Evolutionary conservation across 2,888 invertebrate genomes (phyloP).

Genomic region (Callosobruchus maculatus): DNA sequence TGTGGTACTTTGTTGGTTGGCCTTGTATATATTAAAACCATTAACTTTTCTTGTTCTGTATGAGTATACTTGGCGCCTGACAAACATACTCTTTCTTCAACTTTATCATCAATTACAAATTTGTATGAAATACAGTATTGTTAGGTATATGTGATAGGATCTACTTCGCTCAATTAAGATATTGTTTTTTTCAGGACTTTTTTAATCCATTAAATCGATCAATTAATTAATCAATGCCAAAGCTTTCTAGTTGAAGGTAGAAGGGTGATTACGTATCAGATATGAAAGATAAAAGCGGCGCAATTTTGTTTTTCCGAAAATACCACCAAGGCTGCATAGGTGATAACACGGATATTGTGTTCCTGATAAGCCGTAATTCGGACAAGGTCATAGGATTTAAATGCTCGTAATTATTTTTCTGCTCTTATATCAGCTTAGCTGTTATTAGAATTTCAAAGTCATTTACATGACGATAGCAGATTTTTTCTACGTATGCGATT

Average conservation of each 20-base stretch:
- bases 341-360: not conserved
- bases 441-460: not conserved
- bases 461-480: not conserved
- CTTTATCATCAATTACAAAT: too few relatives aligned
- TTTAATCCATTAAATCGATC: too few relatives aligned
- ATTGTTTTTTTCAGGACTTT: too few relatives aligned
- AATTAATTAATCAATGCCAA: too few relatives aligned
- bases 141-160: too few relatives aligned
- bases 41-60: too few relatives aligned
- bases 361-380: not conserved
- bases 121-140: too few relatives aligned
- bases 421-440: not conserved
- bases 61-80: too few relatives aligned
- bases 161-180: too few relatives aligned
- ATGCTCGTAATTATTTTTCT: not conserved
- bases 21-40: too few relatives aligned
- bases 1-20: too few relatives aligned
- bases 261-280: not conserved
- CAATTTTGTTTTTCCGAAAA: not conserved
- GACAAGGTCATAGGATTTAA: not conserved
- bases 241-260: not conserved
- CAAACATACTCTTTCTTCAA: too few relatives aligned
- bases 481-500: not conserved
- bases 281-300: not conserved
- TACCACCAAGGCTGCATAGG: not conserved